Evolutionary conservation across 2,113 vertebrate genomes (phyloP).

Genomic region (Spizaetus ornatus): DNA sequence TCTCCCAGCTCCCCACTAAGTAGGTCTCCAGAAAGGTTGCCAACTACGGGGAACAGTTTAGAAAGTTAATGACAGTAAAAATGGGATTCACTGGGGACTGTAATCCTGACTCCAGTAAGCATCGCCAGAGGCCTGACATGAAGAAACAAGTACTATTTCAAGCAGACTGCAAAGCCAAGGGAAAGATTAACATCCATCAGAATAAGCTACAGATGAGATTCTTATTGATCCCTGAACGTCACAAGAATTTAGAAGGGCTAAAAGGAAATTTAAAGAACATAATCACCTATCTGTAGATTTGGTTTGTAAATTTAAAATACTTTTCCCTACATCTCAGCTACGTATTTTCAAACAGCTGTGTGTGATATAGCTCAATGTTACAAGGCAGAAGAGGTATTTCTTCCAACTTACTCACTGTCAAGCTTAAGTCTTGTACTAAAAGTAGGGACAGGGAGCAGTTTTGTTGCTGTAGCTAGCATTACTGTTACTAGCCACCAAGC

Average conservation of each 20-base stretch:
- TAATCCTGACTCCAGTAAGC: constrained; percentile 13
- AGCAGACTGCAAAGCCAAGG: constrained; percentile 8
- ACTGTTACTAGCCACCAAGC: background rate
- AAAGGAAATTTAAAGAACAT: background rate
- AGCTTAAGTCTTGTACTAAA: background rate
- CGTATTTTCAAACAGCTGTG: background rate
- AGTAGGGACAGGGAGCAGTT: background rate
- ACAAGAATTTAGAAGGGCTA: background rate
- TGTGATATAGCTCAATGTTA: background rate
- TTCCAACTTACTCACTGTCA: background rate
- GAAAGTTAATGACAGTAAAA: constrained; percentile 35
- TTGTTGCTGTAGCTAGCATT: background rate
- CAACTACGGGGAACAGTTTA: background rate
- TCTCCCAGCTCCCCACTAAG: background rate
- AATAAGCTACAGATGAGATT: background rate
- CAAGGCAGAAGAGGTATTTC: background rate
- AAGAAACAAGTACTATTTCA: constrained; percentile 28
- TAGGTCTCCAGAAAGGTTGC: background rate
- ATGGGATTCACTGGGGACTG: background rate
- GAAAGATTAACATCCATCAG: constrained; percentile 21
- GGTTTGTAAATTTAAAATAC: background rate
- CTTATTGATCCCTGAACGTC: background rate
- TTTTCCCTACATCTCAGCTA: background rate
- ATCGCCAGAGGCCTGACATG: constrained; percentile 28
- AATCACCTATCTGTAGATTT: background rate